Conservation (phyloP, 2,113 vertebrate species). For the Calidris pygmaea region DNA sequence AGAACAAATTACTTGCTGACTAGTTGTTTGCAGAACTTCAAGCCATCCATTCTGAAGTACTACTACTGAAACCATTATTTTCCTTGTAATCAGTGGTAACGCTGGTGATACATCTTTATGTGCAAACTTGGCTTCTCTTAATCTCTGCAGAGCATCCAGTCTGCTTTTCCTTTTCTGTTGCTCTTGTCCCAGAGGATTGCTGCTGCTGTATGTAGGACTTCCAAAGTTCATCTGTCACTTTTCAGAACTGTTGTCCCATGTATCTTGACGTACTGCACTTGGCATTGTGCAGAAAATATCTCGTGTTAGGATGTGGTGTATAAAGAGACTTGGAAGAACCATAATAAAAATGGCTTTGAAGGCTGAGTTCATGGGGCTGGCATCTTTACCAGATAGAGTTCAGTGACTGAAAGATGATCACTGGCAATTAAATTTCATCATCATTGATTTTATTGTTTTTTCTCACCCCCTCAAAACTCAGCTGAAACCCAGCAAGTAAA, state of each 20-base stretch:
- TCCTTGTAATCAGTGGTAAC: background rate
- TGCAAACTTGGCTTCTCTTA: background rate
- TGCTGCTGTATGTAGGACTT: background rate
- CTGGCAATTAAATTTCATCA: background rate
- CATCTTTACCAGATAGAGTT: background rate
- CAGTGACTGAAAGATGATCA: background rate
- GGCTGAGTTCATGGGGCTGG: background rate
- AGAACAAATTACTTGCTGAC: background rate
- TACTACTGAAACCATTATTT: fast-evolving
- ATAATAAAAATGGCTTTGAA: background rate
- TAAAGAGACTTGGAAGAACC: background rate
- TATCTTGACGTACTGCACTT: background rate
- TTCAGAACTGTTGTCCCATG: background rate
- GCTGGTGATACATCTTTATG: background rate
- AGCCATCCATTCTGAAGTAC: background rate
- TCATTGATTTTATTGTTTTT: background rate
- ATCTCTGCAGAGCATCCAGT: background rate
- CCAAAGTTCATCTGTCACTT: background rate
- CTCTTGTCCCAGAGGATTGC: background rate
- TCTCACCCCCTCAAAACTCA: background rate
- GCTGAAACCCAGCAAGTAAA: background rate
- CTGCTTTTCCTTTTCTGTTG: background rate
- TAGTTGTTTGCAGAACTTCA: background rate
- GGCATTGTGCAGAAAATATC: background rate
- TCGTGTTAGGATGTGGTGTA: background rate